Base-by-base conservation (phyloP, 2,113 vertebrate genomes). In the Prionailurus bengalensis region DNA sequence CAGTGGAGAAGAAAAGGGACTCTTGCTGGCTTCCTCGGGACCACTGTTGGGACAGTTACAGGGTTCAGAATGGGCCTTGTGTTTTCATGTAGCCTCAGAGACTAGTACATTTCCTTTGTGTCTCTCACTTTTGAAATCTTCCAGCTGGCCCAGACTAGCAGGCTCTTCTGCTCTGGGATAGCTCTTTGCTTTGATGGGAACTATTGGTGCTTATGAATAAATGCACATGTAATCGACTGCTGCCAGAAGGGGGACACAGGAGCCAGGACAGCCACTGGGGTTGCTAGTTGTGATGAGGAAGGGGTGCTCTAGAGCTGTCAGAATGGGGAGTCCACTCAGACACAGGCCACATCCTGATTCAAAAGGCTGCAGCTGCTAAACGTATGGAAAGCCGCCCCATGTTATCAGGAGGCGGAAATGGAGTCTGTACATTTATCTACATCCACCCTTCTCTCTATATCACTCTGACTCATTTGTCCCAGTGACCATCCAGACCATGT, bases 131-230 rank as follows among this genome's bases (percentile, higher is more conserved):
- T 61, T 91, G 82, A 79, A 87, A 83, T 53, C 55, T 80, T 89
- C 86, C 65, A 95, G 55, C 58, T 83, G 74, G 79, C 87, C 97
- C 81, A 88, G 96, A 87, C 70, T 63, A 97, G 90, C 95, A 97
- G 96, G 79, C 96, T 89, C 96, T 97, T 93, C 95, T 91, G 55
- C 93, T 95, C 85, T 81, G 63, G 45, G 39, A 12, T 80, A 58
- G 45, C 58, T 61, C 29, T 93, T 86, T 48, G 78, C 74, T 89
- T 86, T 88, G 58, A 82, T 83, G 89, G 29, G 55, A 58, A 36
- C 33, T 92, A 70, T 74, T 94, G 94, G 39, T 71, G 80, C 87
- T 87, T 78, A 19, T 58, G 79, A 33, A 61, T 82, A 68, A 91
- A 79, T n/a, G 39, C 66, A 42, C 74, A 39, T 81, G 36, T 94